A percentile compares a stretch with the other conserved stretches of the same genome.
These are phyloP conservation scores for Coelogynopora nodosa DNA, from an alignment of 2,888 invertebrate genomes.

Conservation along the genomic window DNA sequence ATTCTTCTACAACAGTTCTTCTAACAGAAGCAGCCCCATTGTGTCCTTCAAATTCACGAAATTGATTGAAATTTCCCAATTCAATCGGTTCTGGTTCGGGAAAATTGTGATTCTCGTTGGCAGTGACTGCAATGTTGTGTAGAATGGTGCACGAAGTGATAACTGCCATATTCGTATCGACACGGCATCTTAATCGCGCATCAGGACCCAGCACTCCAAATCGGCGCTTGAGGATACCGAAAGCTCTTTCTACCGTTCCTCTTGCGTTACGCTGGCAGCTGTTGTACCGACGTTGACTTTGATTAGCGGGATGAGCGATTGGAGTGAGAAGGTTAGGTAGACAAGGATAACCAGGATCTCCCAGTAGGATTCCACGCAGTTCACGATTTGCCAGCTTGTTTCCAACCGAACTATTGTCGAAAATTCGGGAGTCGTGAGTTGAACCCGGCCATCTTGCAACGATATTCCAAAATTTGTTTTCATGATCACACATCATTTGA, in stretches of 20 bases:
- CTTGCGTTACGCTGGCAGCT: not conserved
- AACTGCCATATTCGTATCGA: not conserved
- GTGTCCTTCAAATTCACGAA: not conserved
- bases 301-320: not conserved
- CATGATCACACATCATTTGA: slow-evolving; percentile 7
- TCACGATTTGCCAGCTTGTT: not conserved
- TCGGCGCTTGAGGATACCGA: not conserved
- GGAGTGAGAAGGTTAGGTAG: not conserved
- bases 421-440: slow-evolving; percentile 9
- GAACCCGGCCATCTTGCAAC: slow-evolving; percentile 1
- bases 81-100: not conserved
- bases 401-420: not conserved
- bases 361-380: not conserved
- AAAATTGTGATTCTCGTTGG: not conserved
- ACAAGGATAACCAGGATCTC: slow-evolving; percentile 8
- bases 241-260: not conserved
- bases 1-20: not conserved
- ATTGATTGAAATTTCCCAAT: slow-evolving; percentile 8
- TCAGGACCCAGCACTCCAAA: not conserved
- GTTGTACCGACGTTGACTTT: not conserved
- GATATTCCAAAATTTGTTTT: not conserved
- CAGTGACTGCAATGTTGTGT: not conserved
- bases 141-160: not conserved
- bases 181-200: not conserved
- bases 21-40: not conserved